Base-by-base conservation (phyloP, 1,140 invertebrate genomes). In the Brachystomella parvula region DNA sequence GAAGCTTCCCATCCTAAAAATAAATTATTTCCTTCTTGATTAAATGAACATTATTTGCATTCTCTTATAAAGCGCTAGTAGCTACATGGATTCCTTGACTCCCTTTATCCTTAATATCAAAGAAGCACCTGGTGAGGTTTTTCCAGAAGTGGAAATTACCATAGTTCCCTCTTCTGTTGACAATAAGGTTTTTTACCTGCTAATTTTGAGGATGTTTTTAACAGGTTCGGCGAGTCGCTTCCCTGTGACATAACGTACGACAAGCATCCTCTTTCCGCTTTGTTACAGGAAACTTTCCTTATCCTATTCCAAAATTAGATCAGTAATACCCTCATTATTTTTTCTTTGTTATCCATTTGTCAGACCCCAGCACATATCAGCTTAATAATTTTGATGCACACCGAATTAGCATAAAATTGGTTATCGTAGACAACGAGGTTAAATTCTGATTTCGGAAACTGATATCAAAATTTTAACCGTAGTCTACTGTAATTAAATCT, bases 1-100 rank as follows among this genome's bases (percentile, higher is more conserved):
- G 69, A 87, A 87, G 76, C 86, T 87, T 32, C 86, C 86, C 86
- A 88, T 88, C 76, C 86, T 88, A 75, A 2, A 17, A 17, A 29
- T 26, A 15, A 59, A 59, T 31, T 44, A 44, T 44, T 44, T n/a
- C 39, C 9, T 9, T 44, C 39, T 44, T 44, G 9, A 9, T 44
- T 44, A 44, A 12, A 44, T 44, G n/a, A 44, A 44, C 9, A 44
- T 44, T 44, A 44, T 44, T 44, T n/a, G 9, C 9, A 44, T 44
- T 44, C n/a, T n/a, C n/a, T n/a, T n/a, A n/a, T n/a, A n/a, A n/a
- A n/a, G n/a, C n/a, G n/a, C n/a, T n/a, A n/a, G n/a, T n/a, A n/a
- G n/a, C n/a, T n/a, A n/a, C n/a, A n/a, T n/a, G n/a, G n/a, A n/a
- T n/a, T n/a, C n/a, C n/a, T n/a, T n/a, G n/a, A n/a, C n/a, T n/a